phyloP scores from a whole-genome alignment of 2,113 vertebrate genomes.

The Datnioides undecimradiatus region DNA sequence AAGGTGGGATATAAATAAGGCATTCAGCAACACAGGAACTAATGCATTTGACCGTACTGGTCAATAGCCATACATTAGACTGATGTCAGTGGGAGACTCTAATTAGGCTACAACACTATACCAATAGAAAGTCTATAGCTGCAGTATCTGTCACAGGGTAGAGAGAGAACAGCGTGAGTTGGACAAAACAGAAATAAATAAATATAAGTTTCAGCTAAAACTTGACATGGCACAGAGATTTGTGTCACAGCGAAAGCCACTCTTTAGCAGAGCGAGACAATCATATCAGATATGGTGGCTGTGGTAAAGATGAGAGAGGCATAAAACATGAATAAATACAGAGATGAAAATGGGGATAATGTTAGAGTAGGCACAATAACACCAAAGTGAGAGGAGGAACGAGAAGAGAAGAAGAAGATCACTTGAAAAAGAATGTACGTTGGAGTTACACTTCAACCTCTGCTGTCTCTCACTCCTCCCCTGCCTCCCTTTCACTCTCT shows the following conservation, averaged over 20 bases:
- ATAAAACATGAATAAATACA: neutral
- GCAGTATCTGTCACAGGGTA: conserved; percentile 48
- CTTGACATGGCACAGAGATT: neutral
- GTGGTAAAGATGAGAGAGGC: neutral
- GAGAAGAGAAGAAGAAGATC: neutral
- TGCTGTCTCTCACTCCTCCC: neutral
- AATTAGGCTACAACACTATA: conserved; percentile 73
- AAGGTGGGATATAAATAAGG: conserved; percentile 71
- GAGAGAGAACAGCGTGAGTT: neutral
- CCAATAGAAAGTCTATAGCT: conserved; percentile 67
- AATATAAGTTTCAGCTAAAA: conserved; percentile 8
- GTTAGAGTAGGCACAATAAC: neutral
- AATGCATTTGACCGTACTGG: conserved; percentile 76
- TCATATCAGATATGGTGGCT: neutral
- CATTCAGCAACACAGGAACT: conserved; percentile 67
- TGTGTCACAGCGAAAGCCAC: neutral
- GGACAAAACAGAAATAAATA: neutral
- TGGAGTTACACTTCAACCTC: conserved; percentile 14
- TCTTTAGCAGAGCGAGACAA: neutral
- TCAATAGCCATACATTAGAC: conserved; percentile 79
- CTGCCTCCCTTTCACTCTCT: neutral
- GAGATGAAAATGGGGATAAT: neutral
- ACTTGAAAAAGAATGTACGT: conserved; percentile 12
- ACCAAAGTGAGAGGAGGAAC: conserved; percentile 8
- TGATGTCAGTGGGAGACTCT: conserved; percentile 76